phyloP scores from a whole-genome alignment of 2,797 vertebrate genomes.

The Remorina albescens region DNA sequence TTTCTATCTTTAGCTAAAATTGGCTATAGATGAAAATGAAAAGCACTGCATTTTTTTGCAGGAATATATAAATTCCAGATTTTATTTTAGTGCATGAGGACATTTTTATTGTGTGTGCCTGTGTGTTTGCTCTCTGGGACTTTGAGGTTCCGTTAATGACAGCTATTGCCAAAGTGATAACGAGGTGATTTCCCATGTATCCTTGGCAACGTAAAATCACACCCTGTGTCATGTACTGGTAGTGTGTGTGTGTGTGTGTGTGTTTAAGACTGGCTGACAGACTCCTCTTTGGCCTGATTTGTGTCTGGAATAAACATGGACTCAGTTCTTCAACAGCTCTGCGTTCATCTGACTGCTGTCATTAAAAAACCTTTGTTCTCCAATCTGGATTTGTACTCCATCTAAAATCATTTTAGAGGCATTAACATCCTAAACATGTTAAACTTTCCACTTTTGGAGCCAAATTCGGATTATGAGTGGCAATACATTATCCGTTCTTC shows the following conservation, averaged over 20 bases:
- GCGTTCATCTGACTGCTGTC: slow-evolving; percentile 23
- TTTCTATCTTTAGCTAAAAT: slow-evolving; percentile 38
- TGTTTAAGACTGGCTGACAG: slow-evolving; percentile 29
- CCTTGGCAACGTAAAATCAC: slow-evolving; percentile 71
- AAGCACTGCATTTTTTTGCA: slow-evolving; percentile 4
- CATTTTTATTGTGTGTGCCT: slow-evolving; percentile 9
- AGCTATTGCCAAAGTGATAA: slow-evolving; percentile 59
- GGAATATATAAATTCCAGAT: slow-evolving; percentile 40
- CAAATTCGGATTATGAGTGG: background rate
- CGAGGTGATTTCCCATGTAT: slow-evolving; percentile 78
- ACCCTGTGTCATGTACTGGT: slow-evolving; percentile 33
- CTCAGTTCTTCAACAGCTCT: slow-evolving; percentile 32
- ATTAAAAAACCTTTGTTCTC: slow-evolving; percentile 58
- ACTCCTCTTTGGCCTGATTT: slow-evolving; percentile 26
- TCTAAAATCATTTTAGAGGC: slow-evolving; percentile 24
- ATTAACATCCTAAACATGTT: slow-evolving; percentile 23
- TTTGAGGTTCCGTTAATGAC: slow-evolving; percentile 56
- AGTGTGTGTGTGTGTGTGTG: slow-evolving; percentile 26
- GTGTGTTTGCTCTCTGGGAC: slow-evolving; percentile 49
- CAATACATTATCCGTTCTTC: background rate
- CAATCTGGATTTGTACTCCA: slow-evolving; percentile 14
- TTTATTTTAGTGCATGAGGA: slow-evolving; percentile 17
- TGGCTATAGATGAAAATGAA: slow-evolving; percentile 65
- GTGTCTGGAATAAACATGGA: slow-evolving; percentile 56
- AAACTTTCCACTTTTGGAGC: background rate